phyloP scores from a whole-genome alignment of 2,797 vertebrate genomes.

The Acipenser oxyrinchus region DNA sequence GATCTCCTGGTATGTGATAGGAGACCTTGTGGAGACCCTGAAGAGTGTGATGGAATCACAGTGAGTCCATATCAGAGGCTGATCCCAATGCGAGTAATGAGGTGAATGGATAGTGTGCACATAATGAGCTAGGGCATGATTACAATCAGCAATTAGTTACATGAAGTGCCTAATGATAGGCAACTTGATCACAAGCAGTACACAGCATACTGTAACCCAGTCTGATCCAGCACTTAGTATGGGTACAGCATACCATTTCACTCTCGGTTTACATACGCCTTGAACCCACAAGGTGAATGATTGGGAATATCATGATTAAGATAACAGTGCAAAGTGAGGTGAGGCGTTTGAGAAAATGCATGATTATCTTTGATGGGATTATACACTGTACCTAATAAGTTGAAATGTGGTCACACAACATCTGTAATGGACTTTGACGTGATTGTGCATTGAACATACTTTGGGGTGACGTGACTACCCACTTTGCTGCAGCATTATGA shows the following conservation, averaged over 20 bases:
- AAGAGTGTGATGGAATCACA: no score
- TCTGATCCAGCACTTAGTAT: background rate
- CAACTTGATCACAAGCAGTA: no score
- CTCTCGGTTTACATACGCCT: background rate
- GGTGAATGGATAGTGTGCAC: no score
- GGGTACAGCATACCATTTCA: no score
- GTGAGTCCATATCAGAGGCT: no score
- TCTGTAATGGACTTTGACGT: background rate
- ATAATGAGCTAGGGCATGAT: no score
- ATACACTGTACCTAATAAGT: background rate
- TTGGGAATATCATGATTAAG: conserved; percentile 4
- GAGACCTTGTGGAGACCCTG: no score
- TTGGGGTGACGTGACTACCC: background rate
- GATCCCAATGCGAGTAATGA: no score
- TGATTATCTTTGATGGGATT: background rate
- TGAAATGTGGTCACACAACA: background rate
- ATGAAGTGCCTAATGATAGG: no score
- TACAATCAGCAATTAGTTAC: no score
- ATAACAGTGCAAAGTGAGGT: background rate
- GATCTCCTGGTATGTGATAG: no score
- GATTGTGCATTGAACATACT: background rate
- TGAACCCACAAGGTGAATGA: background rate
- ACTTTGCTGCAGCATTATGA: background rate
- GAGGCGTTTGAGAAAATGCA: background rate
- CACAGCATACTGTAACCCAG: background rate